Evolutionary conservation across 2,113 vertebrate genomes (phyloP).

Genomic region (Clarias macrocephalus): DNA sequence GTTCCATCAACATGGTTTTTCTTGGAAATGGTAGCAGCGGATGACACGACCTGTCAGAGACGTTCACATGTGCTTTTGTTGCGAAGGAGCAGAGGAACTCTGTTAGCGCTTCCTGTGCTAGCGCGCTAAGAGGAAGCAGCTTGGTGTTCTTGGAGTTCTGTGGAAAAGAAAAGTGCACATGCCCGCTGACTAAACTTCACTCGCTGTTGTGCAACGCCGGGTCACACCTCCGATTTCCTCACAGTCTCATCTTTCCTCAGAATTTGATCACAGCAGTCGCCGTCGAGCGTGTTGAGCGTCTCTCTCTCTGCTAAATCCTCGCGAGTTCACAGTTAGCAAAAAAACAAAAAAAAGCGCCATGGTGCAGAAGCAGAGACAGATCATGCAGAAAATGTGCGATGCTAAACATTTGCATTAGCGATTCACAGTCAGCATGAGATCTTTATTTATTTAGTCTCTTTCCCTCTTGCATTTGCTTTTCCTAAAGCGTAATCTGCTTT

Average conservation of each 20-base stretch:
- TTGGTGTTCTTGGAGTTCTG: neutral
- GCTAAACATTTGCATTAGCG: constrained; percentile 69
- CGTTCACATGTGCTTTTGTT: neutral
- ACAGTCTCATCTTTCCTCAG: neutral
- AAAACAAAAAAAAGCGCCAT: neutral
- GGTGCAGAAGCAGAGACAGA: constrained; percentile 60
- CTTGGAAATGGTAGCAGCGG: constrained; percentile 8
- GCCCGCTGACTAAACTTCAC: constrained; percentile 1
- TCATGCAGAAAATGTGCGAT: constrained; percentile 76
- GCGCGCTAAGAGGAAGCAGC: constrained; percentile 26
- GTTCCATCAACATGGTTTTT: neutral
- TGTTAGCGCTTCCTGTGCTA: constrained; percentile 1
- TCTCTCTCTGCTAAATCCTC: neutral
- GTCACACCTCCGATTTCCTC: constrained; percentile 22
- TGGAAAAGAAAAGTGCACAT: neutral
- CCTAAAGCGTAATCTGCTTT: constrained; percentile 64
- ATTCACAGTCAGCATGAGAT: constrained; percentile 48
- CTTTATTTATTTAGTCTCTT: constrained; percentile 21
- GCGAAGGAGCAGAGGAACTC: constrained; percentile 11
- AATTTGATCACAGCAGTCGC: neutral
- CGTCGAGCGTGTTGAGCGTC: too few species aligned
- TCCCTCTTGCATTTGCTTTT: constrained; percentile 26
- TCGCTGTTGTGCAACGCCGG: neutral
- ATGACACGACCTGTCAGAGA: neutral
- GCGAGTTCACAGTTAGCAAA: neutral